Base-by-base conservation (phyloP, 2,888 invertebrate genomes). In the Caenorhabditis drosophilae region DNA sequence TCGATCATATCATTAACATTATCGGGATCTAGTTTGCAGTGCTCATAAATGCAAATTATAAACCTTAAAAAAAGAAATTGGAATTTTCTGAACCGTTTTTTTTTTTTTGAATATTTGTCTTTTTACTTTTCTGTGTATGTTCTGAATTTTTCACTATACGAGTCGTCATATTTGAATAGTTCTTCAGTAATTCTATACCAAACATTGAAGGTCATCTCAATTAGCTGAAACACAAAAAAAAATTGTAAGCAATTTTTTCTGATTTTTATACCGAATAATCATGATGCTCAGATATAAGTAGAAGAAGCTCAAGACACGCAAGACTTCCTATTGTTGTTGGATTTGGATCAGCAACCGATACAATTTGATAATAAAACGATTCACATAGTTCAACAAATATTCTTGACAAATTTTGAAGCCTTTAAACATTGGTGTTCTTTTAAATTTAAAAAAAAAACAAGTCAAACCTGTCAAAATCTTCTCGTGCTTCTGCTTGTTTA, bases 201-300 rank as follows among this genome's bases (percentile, higher is more conserved):
- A 60, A 96, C 88, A 85, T 93, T 92, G 84, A 97, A 98, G 1
- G 97, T 94, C 75, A 96, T 92, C 80, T 89, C 89, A 12, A 89
- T 89, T 15, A 90, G 88, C n/a, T n/a, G n/a, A n/a, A n/a, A n/a
- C n/a, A n/a, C n/a, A n/a, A n/a, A n/a, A n/a, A n/a, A n/a, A n/a
- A n/a, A n/a, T n/a, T n/a, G n/a, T n/a, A n/a, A n/a, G n/a, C n/a
- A n/a, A n/a, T n/a, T n/a, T n/a, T n/a, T n/a, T n/a, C n/a, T n/a
- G n/a, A n/a, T n/a, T n/a, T n/a, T n/a, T n/a, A n/a, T n/a, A 94
- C 93, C 88, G 96, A 94, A 86, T 94, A 97, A 84, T 97, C 95
- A 85, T 95, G 94, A 87, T 97, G 95, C 0, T 93, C 93, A 11
- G 93, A 92, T 85, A 96, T 94, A 35, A 90, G 89, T 45, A 97